phyloP scores from a whole-genome alignment of 1,140 invertebrate genomes.

The Caerostris darwini region DNA sequence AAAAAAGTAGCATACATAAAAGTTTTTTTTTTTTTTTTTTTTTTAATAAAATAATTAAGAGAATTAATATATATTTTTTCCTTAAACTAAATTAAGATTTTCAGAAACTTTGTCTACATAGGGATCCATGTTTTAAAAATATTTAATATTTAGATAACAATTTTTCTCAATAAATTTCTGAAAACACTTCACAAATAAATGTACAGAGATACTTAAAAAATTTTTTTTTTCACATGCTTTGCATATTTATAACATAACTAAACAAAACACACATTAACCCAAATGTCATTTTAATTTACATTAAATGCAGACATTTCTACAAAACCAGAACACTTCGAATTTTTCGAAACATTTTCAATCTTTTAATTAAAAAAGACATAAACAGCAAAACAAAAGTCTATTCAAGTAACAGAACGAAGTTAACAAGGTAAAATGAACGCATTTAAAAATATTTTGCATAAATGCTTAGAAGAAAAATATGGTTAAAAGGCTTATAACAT shows the following conservation, averaged over 20 bases:
- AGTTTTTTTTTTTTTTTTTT: no score
- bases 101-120: no score
- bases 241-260: background rate
- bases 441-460: constrained; percentile 1
- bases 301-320: constrained; percentile 17
- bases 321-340: background rate
- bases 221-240: no score
- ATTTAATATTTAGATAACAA: no score
- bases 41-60: no score
- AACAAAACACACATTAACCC: background rate
- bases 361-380: background rate
- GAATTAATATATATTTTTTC: no score
- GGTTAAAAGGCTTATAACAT: background rate
- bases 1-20: no score
- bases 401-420: background rate
- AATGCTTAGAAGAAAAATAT: background rate
- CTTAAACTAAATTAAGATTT: no score
- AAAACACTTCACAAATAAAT: no score
- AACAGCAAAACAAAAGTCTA: background rate
- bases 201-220: no score
- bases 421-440: background rate
- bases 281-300: constrained; percentile 6
- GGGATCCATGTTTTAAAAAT: no score
- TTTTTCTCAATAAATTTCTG: no score
- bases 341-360: background rate